Conservation (phyloP, 2,113 vertebrate species). For the Talpa occidentalis region DNA sequence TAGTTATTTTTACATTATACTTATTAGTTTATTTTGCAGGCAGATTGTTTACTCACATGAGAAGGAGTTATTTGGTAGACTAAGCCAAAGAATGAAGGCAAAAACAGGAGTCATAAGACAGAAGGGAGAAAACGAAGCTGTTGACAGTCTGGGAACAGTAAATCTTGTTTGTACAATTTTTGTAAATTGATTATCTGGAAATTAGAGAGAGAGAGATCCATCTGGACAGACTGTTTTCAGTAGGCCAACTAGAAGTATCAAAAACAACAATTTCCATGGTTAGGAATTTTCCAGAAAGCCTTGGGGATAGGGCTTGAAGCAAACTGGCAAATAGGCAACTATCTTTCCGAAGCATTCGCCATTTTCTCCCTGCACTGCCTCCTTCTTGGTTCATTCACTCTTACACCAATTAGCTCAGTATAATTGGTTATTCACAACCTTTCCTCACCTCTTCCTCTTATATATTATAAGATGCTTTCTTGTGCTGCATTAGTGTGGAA, state of each 20-base stretch:
- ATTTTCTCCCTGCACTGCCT: not conserved
- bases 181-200: conserved; percentile 18
- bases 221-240: not conserved
- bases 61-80: conserved; percentile 19
- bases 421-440: not conserved
- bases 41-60: conserved; percentile 45
- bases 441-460: not conserved
- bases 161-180: conserved; percentile 39
- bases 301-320: not conserved
- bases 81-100: conserved; percentile 30
- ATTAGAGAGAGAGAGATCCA: not conserved
- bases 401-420: not conserved
- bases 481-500: not conserved
- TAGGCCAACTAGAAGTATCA: not conserved
- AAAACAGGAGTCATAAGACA: conserved; percentile 23
- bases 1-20: conserved; percentile 16
- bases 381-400: not conserved
- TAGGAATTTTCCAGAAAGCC: conserved; percentile 12
- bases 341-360: not conserved
- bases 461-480: not conserved
- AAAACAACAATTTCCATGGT: not conserved
- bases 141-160: not conserved
- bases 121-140: conserved; percentile 23
- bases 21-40: conserved; percentile 59
- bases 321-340: not conserved